A percentile compares a stretch with the other conserved stretches of the same genome.
These are phyloP conservation scores for Pachliopta kotzebuea DNA, from an alignment of 2,888 invertebrate genomes.

Conservation along the genomic window DNA sequence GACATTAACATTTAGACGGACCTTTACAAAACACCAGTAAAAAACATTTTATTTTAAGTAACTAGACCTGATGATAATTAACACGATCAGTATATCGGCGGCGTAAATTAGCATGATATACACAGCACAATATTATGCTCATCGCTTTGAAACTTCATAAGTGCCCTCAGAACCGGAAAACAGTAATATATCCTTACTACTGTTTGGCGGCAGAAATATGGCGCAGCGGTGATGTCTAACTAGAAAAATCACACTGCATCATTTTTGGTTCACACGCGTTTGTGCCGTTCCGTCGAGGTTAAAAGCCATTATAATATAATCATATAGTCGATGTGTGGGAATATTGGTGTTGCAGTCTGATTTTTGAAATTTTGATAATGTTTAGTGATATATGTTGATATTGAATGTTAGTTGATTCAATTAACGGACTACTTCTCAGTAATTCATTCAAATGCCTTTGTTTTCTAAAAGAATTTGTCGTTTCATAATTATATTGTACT, in stretches of 20 bases:
- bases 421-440: slow-evolving; percentile 19
- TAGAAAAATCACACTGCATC: slow-evolving; percentile 23
- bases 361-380: slow-evolving; percentile 14
- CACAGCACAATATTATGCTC: too few relatives aligned
- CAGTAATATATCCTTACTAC: too few relatives aligned
- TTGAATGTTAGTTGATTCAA: slow-evolving; percentile 16
- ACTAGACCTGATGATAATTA: too few relatives aligned
- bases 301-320: neutral
- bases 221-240: too few relatives aligned
- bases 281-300: slow-evolving; percentile 2
- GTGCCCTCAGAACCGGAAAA: too few relatives aligned
- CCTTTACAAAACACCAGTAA: slow-evolving; percentile 7
- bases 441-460: slow-evolving; percentile 10
- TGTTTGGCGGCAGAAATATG: too few relatives aligned
- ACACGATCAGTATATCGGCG: too few relatives aligned
- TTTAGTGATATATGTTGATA: slow-evolving; percentile 21
- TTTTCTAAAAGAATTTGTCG: slow-evolving; percentile 10
- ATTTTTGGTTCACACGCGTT: slow-evolving; percentile 1
- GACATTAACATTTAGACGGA: slow-evolving; percentile 20
- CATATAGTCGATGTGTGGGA: neutral
- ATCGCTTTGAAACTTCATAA: too few relatives aligned
- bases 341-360: slow-evolving; percentile 22
- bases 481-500: slow-evolving; percentile 13
- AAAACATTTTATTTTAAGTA: too few relatives aligned
- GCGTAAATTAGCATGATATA: too few relatives aligned